Base-by-base conservation (phyloP, 1,140 invertebrate genomes). In the Araneus ventricosus region DNA sequence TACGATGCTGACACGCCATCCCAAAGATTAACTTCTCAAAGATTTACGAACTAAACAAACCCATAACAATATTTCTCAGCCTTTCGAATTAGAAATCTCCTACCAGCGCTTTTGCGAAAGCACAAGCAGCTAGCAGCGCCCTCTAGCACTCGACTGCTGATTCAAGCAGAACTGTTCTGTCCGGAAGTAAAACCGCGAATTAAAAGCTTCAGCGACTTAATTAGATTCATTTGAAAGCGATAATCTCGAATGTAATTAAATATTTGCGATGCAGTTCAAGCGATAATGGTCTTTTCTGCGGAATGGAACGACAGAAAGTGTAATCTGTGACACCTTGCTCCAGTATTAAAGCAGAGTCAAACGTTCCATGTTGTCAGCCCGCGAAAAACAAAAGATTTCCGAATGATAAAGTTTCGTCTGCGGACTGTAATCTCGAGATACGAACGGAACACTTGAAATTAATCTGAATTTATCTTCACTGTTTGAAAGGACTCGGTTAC, bases 181-280 rank as follows among this genome's bases (percentile, higher is more conserved):
- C 45, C 63, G 41, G 88, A 90, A n/a, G n/a, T n/a, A n/a, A 84
- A 90, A 90, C 88, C 88, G n/a, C n/a, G 88, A 90, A 90, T 90
- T 90, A 90, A 90, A 90, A 90, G 88, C 88, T 79, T 90, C 75
- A 59, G n/a, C 52, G 88, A 79, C 27, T 90, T 90, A 90, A 90
- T 90, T 90, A 90, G 88, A 90, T 90, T 90, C 88, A 90, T n/a
- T n/a, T n/a, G n/a, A n/a, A 80, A 90, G 70, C 88, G 88, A 90
- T 90, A 90, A 90, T 90, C 88, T 90, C 39, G 45, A 90, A 90
- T 59, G 88, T 90, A 90, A 90, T 90, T 90, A 90, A 90, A 90
- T 90, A 90, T 90, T 90, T 90, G n/a, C n/a, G 70, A 90, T 88
- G 63, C 87, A 80, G 67, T 79, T 80, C 70, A 59, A 30, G 88